These are phyloP conservation scores for Trachelus tabidus DNA, from an alignment of 2,888 invertebrate genomes.

Conservation along the genomic window DNA sequence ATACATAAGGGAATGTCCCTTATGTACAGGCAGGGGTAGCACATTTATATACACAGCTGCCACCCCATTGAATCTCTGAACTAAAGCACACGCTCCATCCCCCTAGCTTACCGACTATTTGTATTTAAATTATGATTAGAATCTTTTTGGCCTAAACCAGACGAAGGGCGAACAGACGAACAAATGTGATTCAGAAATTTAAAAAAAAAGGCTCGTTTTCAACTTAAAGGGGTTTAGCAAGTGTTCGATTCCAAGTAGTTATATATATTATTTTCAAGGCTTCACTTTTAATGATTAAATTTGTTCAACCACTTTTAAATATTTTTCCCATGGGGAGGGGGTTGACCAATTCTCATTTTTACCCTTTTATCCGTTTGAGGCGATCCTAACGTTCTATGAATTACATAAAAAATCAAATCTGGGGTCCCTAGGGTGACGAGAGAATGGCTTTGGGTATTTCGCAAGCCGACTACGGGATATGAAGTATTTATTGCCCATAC, in stretches of 20 bases:
- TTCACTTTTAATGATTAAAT: not conserved
- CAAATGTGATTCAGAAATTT: no score
- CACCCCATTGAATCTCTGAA: no score
- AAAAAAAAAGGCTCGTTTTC: no score
- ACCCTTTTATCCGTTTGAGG: constrained; percentile 9
- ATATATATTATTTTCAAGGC: no score
- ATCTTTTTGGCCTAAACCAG: not conserved
- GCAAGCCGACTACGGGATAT: constrained; percentile 30
- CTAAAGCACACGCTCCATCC: no score
- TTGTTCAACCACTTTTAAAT: not conserved
- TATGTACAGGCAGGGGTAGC: no score
- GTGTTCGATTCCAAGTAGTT: no score
- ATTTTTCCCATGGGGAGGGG: not conserved
- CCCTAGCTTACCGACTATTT: not conserved
- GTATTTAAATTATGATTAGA: constrained; percentile 6
- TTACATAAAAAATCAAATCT: constrained; percentile 31
- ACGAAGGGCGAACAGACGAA: no score
- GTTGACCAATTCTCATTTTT: constrained; percentile 7
- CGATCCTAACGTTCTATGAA: constrained; percentile 17
- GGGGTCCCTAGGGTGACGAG: constrained; percentile 14
- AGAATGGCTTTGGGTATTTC: constrained; percentile 41
- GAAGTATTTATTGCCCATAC: constrained; percentile 46
- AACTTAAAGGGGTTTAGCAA: no score
- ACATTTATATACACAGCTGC: no score
- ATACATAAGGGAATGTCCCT: no score